Base-by-base conservation (phyloP, 2,888 invertebrate species). In the Orthosia cruda region DNA sequence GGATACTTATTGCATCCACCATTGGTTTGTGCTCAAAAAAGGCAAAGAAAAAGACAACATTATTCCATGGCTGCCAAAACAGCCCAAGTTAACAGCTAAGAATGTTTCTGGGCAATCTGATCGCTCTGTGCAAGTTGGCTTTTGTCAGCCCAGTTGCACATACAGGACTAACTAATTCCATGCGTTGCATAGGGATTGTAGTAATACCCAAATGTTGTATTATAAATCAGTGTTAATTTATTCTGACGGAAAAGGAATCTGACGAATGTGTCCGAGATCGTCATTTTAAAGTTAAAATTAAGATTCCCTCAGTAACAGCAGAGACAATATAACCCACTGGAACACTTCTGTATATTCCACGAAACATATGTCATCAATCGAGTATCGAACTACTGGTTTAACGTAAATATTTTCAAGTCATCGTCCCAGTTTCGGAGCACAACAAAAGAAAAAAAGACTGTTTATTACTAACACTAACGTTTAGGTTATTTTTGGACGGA, bases 401-500 rank as follows among this genome's bases (percentile, higher is more conserved):
- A 84, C 59, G 70, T 84, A 86, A 84, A 84, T 77, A 73, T 71
- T 71, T 65, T 32, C 32, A 61, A 81, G 84, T 73, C 87, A 80
- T 70, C 59, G 85, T 74, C 66, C 87, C 74, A 86, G 65, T 83
- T 88, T 20, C 64, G 2, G 15, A 69, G 23, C 73, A 67, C 18
- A 83, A 84, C 83, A 86, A 83, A 87, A 78, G 73, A 86, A 83
- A 84, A 80, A 76, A 82, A 76, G 4, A 63, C 52, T 45, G 58
- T 78, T 74, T 84, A 74, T 77, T 54, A 71, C 71, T 69, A 75
- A 75, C 62, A 71, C 72, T 77, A 86, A 74, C 73, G 74, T 78
- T 88, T 81, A 80, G 47, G 58, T 58, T 87, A 86, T 86, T 87
- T 86, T 71, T 62, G 81, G 59, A 68, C 70, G 55, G 77, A 69